These are phyloP conservation scores for Asobara japonica DNA, from an alignment of 1,140 invertebrate species.

Conservation along the genomic window DNA sequence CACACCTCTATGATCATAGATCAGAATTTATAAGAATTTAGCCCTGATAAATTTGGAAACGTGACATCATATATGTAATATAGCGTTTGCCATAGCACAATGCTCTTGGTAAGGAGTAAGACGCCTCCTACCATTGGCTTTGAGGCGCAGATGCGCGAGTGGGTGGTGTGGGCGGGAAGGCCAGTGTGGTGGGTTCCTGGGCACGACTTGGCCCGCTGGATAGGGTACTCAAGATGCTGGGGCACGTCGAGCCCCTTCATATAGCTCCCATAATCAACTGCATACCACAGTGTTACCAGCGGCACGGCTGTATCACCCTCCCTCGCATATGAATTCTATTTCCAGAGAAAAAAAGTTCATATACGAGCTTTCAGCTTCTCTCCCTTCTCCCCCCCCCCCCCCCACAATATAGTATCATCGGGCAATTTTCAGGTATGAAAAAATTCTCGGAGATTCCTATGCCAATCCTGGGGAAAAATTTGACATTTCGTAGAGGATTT, in stretches of 20 bases:
- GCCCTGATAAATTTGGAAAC: too few relatives aligned
- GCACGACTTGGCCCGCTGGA: slow-evolving; percentile 34
- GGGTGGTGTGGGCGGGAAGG: slow-evolving; percentile 23
- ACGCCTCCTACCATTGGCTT: background rate
- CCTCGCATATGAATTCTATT: slow-evolving; percentile 50
- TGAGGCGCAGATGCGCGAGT: slow-evolving; percentile 33
- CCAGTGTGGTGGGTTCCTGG: slow-evolving; percentile 34
- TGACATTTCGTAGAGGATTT: too few relatives aligned
- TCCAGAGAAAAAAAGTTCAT: background rate
- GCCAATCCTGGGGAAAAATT: too few relatives aligned
- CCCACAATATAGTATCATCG: too few relatives aligned
- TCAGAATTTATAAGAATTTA: too few relatives aligned
- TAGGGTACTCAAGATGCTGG: slow-evolving; percentile 58
- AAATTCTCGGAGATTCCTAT: too few relatives aligned
- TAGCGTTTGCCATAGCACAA: background rate
- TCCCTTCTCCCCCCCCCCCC: too few relatives aligned
- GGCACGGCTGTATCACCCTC: slow-evolving; percentile 46
- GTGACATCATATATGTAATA: background rate
- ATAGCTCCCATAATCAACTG: slow-evolving; percentile 59
- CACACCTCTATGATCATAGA: too few relatives aligned
- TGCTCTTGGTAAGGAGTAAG: background rate
- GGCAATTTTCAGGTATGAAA: too few relatives aligned
- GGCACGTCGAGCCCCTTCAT: slow-evolving; percentile 57
- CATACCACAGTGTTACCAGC: slow-evolving; percentile 57
- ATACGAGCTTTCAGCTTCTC: background rate